Evolutionary conservation across 2,113 vertebrate genomes (phyloP).

Genomic region (Microcebus griseorufus): DNA sequence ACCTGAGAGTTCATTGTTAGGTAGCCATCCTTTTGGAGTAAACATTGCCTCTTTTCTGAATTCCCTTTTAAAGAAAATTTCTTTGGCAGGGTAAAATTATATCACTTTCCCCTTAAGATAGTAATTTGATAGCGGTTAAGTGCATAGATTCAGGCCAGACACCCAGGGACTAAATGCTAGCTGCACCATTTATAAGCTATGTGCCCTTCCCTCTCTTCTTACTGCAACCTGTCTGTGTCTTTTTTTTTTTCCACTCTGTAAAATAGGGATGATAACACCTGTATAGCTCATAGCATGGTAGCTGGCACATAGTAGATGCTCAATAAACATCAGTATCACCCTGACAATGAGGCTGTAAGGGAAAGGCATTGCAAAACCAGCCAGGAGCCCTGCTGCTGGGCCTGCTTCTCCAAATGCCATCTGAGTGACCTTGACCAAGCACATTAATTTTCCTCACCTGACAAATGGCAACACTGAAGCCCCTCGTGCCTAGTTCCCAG

Average conservation of each 20-base stretch:
- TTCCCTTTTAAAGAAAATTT: not conserved
- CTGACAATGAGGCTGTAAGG: not conserved
- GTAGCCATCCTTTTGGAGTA: not conserved
- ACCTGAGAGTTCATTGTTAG: not conserved
- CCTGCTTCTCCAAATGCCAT: not conserved
- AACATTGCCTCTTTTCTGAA: not conserved
- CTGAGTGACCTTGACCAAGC: not conserved
- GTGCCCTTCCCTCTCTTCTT: not conserved
- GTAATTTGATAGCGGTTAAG: not conserved
- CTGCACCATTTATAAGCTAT: not conserved
- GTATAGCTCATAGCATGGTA: not conserved
- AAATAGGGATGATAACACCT: not conserved
- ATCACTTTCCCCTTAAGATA: not conserved
- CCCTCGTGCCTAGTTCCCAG: not conserved
- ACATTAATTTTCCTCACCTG: rapidly evolving
- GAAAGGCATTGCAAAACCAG: not conserved
- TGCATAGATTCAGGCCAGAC: not conserved
- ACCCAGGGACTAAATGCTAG: not conserved
- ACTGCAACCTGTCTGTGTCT: no score
- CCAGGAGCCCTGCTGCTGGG: not conserved
- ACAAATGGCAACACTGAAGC: no score
- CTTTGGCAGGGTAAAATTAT: not conserved
- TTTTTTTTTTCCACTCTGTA: not conserved
- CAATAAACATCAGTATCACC: not conserved
- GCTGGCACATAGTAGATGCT: not conserved